Percentiles rank a stretch among this genome's conserved stretches.
phyloP scores from a whole-genome alignment of 2,113 vertebrate genomes.

The Neotragus pygmaeus region DNA sequence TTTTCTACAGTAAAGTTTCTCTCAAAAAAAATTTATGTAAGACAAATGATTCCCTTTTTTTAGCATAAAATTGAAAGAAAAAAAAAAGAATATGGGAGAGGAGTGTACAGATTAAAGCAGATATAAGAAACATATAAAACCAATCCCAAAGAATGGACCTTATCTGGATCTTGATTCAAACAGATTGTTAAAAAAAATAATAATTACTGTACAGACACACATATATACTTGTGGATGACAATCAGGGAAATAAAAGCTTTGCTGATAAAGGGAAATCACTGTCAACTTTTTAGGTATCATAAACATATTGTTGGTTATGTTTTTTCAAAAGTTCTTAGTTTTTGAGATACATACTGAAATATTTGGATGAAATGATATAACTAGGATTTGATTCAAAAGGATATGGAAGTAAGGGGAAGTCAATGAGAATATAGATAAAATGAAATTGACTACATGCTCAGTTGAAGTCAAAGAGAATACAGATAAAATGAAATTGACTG shows the following conservation, averaged over 20 bases:
- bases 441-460: not conserved
- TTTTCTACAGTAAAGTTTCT: conserved; percentile 17
- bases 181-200: not conserved
- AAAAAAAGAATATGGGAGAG: not conserved
- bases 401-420: not conserved
- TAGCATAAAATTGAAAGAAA: not conserved
- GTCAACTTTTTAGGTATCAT: not conserved
- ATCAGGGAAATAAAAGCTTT: not conserved
- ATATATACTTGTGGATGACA: not conserved
- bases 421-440: not conserved
- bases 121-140: conserved; percentile 1
- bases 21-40: conserved; percentile 3
- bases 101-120: not conserved
- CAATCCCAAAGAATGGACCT: not conserved
- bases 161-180: not conserved
- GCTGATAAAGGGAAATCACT: not conserved
- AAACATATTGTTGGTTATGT: not conserved
- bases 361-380: not conserved
- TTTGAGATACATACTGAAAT: not conserved
- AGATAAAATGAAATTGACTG: not conserved
- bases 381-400: conserved; percentile 6
- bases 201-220: not conserved
- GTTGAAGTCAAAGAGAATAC: not conserved
- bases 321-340: not conserved
- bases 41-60: not conserved